Percentiles rank a stretch among this genome's conserved stretches.
These are phyloP conservation scores for Bambusicola thoracicus DNA, from an alignment of 2,113 vertebrate species.

Conservation along the genomic window DNA sequence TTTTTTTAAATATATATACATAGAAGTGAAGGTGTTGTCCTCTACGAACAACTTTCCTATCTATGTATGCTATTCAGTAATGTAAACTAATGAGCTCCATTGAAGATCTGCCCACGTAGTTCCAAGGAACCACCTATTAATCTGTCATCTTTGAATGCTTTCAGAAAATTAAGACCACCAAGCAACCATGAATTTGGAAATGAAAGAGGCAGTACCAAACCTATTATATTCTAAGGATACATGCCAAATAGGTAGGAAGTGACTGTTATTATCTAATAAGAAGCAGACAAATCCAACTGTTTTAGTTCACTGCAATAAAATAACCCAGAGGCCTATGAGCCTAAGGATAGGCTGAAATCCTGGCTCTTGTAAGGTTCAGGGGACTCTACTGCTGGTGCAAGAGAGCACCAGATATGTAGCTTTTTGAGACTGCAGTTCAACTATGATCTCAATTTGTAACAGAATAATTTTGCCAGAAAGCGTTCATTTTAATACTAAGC, in stretches of 20 bases:
- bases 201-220: constrained; percentile 28
- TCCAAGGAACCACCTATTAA: constrained; percentile 68
- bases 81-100: constrained; percentile 74
- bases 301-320: not conserved
- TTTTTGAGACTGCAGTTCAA: not conserved
- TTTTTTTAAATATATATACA: not conserved
- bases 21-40: constrained; percentile 11
- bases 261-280: not conserved
- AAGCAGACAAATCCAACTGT: not conserved
- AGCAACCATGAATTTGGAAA: constrained; percentile 27
- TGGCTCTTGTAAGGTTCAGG: not conserved
- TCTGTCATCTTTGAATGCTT: constrained; percentile 52
- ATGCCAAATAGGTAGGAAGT: constrained; percentile 12
- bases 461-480: not conserved
- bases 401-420: not conserved
- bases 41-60: constrained; percentile 39
- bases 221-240: not conserved
- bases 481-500: not conserved
- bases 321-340: not conserved
- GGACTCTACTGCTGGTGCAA: not conserved
- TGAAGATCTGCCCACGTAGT: constrained; percentile 64
- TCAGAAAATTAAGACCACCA: constrained; percentile 50
- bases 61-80: constrained; percentile 52
- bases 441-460: not conserved
- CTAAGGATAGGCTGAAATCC: not conserved